Evolutionary conservation across 92 coral and sea anemone genomes (phyloP).

Genomic region (Nematostella vectensis): DNA sequence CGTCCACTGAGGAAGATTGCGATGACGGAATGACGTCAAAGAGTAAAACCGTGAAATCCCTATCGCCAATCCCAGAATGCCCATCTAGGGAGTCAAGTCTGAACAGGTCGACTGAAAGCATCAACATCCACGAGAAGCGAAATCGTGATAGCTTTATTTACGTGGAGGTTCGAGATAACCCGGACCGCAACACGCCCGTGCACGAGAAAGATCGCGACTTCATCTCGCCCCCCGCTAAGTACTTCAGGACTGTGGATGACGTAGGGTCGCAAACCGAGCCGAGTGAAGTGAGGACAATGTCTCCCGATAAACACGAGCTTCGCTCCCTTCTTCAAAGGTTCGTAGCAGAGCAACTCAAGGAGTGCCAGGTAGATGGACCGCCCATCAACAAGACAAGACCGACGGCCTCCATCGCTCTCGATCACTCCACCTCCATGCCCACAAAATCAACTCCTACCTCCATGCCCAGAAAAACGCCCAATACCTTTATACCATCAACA

Average conservation of each 20-base stretch:
- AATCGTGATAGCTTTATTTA: slow-evolving; percentile 46
- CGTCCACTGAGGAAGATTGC: slow-evolving; percentile 76
- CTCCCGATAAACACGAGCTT: slow-evolving; percentile 56
- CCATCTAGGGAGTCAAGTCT: slow-evolving; percentile 70
- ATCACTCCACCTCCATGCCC: not conserved
- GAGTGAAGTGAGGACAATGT: slow-evolving; percentile 6
- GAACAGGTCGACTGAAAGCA: slow-evolving; percentile 35
- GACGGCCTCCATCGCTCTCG: too few species aligned
- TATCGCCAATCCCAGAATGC: slow-evolving; percentile 81
- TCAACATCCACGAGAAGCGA: slow-evolving; percentile 16
- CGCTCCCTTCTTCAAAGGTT: slow-evolving; percentile 71
- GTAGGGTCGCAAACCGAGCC: slow-evolving; percentile 12
- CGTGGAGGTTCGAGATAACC: slow-evolving; percentile 40
- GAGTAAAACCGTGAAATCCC: slow-evolving; percentile 37
- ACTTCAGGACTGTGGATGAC: slow-evolving; percentile 29
- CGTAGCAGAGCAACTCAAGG: slow-evolving; percentile 87
- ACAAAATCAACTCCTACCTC: not conserved
- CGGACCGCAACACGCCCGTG: slow-evolving; percentile 6
- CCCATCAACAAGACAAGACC: too few species aligned
- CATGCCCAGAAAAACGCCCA: not conserved
- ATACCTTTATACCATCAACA: not conserved
- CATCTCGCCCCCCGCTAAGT: slow-evolving; percentile 23
- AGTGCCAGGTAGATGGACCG: slow-evolving; percentile 49
- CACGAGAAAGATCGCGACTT: slow-evolving; percentile 43
- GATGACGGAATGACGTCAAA: slow-evolving; percentile 57